Percentiles rank a stretch among this genome's conserved stretches.
These are phyloP conservation scores for Sphinx pinastri DNA, from an alignment of 2,888 invertebrate genomes.

Conservation along the genomic window DNA sequence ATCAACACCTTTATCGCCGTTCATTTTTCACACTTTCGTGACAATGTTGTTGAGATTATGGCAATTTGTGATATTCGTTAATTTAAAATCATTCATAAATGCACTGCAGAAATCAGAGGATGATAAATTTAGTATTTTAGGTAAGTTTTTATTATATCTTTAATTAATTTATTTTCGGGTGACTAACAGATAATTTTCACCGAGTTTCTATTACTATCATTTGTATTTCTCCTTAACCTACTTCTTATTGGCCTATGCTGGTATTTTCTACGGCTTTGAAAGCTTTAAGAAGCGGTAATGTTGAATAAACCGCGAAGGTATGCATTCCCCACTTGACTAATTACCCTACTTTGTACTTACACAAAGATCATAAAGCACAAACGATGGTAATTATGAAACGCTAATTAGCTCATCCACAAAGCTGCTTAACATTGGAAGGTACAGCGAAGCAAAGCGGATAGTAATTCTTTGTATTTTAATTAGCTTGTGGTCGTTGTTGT, in stretches of 20 bases:
- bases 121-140: not conserved
- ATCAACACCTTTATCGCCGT: not conserved
- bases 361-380: constrained; percentile 41
- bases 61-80: constrained; percentile 4
- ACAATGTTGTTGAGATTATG: not conserved
- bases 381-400: constrained; percentile 47
- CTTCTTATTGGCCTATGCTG: not conserved
- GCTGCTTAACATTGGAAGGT: constrained; percentile 42
- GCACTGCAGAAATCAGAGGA: not conserved
- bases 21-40: not conserved
- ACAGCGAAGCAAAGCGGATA: constrained; percentile 40
- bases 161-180: not conserved
- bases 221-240: not conserved
- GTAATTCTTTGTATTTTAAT: constrained; percentile 39
- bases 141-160: not conserved
- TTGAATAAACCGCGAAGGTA: not conserved
- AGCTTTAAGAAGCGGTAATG: not conserved
- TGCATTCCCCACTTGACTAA: constrained; percentile 18
- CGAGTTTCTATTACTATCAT: not conserved
- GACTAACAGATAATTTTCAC: too few relatives aligned
- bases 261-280: not conserved
- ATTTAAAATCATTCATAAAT: not conserved
- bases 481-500: constrained; percentile 26
- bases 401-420: constrained; percentile 48
- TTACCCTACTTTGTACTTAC: constrained; percentile 30